Evolutionary conservation across 2,113 vertebrate species (phyloP).

Genomic region (Aspiorhynchus laticeps): DNA sequence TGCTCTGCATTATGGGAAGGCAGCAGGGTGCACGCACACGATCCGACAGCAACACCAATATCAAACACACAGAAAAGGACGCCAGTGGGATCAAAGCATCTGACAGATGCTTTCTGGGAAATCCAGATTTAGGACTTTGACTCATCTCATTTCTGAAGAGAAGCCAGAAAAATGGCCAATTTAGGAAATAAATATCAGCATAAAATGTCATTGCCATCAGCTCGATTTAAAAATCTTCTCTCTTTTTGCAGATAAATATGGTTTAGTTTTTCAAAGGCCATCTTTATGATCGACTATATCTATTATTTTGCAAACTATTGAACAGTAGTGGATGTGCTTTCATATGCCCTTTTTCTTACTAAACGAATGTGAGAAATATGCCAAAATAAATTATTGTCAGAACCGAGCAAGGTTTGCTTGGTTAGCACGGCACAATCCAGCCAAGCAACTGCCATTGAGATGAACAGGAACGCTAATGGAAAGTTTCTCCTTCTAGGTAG

Average conservation of each 20-base stretch:
- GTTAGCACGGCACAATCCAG: background rate
- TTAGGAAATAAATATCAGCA: background rate
- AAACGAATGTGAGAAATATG: background rate
- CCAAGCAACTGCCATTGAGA: background rate
- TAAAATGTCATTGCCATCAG: background rate
- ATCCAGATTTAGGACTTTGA: background rate
- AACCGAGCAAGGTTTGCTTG: background rate
- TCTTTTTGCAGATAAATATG: background rate
- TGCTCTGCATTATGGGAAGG: conserved; percentile 25
- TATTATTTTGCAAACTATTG: background rate
- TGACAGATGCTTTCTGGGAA: conserved; percentile 10
- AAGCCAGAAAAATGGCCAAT: background rate
- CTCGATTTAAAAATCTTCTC: background rate
- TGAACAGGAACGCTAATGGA: background rate
- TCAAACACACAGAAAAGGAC: conserved; percentile 13
- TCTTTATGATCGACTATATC: background rate
- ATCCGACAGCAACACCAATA: conserved; percentile 22
- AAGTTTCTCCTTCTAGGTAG: background rate
- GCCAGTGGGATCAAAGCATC: background rate
- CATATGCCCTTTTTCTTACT: background rate
- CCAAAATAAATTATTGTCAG: background rate
- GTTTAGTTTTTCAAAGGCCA: background rate
- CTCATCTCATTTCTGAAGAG: background rate
- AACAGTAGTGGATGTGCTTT: background rate
- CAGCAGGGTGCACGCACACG: conserved; percentile 21